Conservation (phyloP, 2,797 vertebrate species). For the Lacerta viridis region DNA sequence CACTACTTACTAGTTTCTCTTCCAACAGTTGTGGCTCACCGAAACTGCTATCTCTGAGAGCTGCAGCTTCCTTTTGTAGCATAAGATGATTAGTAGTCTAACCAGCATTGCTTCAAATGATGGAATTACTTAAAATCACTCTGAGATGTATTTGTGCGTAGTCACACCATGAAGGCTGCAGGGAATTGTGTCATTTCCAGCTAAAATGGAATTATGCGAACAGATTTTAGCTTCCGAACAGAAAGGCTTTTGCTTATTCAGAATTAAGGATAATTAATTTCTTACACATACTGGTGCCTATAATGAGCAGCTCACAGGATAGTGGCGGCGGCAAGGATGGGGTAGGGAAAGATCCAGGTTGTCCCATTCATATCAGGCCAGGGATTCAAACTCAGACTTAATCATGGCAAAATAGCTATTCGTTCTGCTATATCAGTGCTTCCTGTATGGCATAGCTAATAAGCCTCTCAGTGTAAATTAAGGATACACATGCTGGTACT, state of each 20-base stretch:
- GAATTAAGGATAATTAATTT: neutral
- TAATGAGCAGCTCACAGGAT: constrained; percentile 6
- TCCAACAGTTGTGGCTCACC: constrained; percentile 9
- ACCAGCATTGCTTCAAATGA: constrained; percentile 10
- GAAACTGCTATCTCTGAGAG: neutral
- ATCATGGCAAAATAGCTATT: neutral
- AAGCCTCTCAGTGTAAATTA: neutral
- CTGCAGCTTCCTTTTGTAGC: neutral
- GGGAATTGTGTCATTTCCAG: constrained; percentile 37
- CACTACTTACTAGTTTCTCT: neutral
- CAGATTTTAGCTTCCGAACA: constrained; percentile 36
- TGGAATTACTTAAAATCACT: constrained; percentile 10
- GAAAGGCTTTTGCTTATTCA: constrained; percentile 42
- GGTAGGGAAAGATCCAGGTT: neutral
- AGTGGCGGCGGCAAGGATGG: neutral
- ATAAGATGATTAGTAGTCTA: constrained; percentile 14
- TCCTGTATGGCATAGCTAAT: neutral
- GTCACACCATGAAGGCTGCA: neutral
- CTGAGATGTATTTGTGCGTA: neutral
- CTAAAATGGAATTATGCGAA: constrained; percentile 40
- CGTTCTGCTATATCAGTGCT: neutral
- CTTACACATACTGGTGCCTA: neutral
- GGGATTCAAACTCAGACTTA: neutral
- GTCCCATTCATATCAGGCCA: neutral
- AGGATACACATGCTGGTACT: neutral